These are phyloP conservation scores for Pogonophryne albipinna DNA, from an alignment of 2,797 vertebrate genomes.

Conservation along the genomic window DNA sequence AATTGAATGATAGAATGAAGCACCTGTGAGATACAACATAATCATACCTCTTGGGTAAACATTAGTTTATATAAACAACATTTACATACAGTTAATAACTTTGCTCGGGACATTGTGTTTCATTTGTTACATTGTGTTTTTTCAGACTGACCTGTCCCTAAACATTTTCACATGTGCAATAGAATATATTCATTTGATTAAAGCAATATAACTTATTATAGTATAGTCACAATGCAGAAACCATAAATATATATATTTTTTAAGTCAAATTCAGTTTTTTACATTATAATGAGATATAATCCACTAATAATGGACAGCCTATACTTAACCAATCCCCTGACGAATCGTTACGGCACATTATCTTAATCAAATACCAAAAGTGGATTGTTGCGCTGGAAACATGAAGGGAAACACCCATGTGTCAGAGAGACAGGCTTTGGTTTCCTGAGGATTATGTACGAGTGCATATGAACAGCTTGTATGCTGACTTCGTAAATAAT, in stretches of 20 bases:
- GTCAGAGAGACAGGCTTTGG: constrained; percentile 27
- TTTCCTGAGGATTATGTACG: constrained; percentile 10
- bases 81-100: background rate
- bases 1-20: too few species aligned
- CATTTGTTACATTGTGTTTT: background rate
- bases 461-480: background rate
- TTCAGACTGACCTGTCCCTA: background rate
- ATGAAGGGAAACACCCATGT: constrained; percentile 40
- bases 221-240: background rate
- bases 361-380: constrained; percentile 38
- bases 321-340: background rate
- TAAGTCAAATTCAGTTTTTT: background rate
- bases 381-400: background rate
- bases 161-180: background rate
- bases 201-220: background rate
- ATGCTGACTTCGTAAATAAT: constrained; percentile 19
- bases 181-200: background rate
- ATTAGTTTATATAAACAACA: background rate
- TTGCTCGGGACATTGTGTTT: background rate
- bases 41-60: too few species aligned
- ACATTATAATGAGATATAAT: background rate
- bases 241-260: background rate
- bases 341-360: background rate
- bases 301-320: background rate
- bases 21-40: too few species aligned